Percentiles rank a stretch among this genome's conserved stretches.
Evolutionary conservation across 2,888 invertebrate genomes (phyloP).

Genomic region (Epiblema foenella): DNA sequence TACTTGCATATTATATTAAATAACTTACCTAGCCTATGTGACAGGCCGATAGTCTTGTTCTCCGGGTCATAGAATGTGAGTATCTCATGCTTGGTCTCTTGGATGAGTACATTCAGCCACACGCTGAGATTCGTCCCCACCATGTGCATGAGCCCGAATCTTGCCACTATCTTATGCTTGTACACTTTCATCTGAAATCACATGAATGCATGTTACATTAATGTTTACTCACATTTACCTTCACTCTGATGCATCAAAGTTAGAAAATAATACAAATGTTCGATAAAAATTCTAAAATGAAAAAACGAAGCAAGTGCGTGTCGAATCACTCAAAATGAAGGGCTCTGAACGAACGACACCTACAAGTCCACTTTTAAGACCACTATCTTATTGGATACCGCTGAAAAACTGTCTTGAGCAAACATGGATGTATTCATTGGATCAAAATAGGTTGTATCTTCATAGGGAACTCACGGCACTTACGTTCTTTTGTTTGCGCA

Average conservation of each 20-base stretch:
- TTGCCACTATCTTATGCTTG: constrained; percentile 93
- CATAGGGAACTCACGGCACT: too few relatives aligned
- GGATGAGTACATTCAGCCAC: constrained; percentile 97
- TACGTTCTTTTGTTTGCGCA: too few relatives aligned
- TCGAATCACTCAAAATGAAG: too few relatives aligned
- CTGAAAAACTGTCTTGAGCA: too few relatives aligned
- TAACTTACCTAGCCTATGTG: constrained; percentile 89
- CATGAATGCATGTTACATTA: not conserved
- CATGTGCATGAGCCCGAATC: constrained; percentile 99
- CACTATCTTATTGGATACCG: too few relatives aligned
- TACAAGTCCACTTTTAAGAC: too few relatives aligned
- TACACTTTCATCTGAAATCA: constrained; percentile 93
- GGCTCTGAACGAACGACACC: too few relatives aligned
- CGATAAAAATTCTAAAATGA: not conserved
- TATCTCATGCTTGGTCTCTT: constrained; percentile 98
- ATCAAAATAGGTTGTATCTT: too few relatives aligned
- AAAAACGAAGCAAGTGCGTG: too few relatives aligned
- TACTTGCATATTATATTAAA: too few relatives aligned
- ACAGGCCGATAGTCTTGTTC: constrained; percentile 91
- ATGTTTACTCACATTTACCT: not conserved
- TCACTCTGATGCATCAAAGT: not conserved
- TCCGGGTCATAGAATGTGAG: constrained; percentile 95
- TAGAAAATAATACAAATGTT: not conserved
- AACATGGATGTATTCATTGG: too few relatives aligned
- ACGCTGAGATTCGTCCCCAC: constrained; percentile 98